A percentile compares a stretch with the other conserved stretches of the same genome.
phyloP scores from a whole-genome alignment of 2,888 invertebrate species.

The Theretra japonica region DNA sequence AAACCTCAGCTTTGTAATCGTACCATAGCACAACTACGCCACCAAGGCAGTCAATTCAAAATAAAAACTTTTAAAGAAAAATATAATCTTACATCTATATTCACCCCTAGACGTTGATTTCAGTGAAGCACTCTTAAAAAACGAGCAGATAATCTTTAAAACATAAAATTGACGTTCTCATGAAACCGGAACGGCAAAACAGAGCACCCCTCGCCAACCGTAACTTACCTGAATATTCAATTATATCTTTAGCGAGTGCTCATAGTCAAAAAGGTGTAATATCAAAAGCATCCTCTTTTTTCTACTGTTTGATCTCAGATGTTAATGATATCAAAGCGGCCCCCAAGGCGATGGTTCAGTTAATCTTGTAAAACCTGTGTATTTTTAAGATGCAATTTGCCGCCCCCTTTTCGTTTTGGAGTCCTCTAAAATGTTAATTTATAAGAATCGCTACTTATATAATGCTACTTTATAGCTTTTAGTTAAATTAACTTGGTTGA shows the following conservation, averaged over 20 bases:
- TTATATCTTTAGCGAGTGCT: constrained; percentile 22
- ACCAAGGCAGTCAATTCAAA: too few species aligned
- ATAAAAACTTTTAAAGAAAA: too few species aligned
- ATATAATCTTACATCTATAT: too few species aligned
- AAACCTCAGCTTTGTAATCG: too few species aligned
- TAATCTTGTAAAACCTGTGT: constrained; percentile 75
- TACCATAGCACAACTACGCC: too few species aligned
- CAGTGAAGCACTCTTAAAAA: neutral
- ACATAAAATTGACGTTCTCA: constrained; percentile 19
- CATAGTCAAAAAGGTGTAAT: constrained; percentile 45
- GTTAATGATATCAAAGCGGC: constrained; percentile 71
- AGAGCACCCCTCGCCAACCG: constrained; percentile 16
- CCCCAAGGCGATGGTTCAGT: constrained; percentile 57
- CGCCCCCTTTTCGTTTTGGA: constrained; percentile 61
- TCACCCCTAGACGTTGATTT: neutral
- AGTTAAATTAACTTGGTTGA: constrained; percentile 30
- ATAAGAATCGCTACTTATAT: constrained; percentile 44
- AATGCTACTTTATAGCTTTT: constrained; percentile 25
- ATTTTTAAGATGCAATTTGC: constrained; percentile 75
- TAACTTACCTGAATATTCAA: constrained; percentile 17
- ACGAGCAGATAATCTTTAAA: constrained; percentile 6
- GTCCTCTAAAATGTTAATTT: constrained; percentile 69
- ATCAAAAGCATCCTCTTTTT: constrained; percentile 53
- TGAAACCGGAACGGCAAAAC: neutral
- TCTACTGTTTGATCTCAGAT: constrained; percentile 70